Percentiles rank a stretch among this genome's conserved stretches.
Evolutionary conservation across 2,888 invertebrate species (phyloP).

Genomic region (Stratiomys singularior): DNA sequence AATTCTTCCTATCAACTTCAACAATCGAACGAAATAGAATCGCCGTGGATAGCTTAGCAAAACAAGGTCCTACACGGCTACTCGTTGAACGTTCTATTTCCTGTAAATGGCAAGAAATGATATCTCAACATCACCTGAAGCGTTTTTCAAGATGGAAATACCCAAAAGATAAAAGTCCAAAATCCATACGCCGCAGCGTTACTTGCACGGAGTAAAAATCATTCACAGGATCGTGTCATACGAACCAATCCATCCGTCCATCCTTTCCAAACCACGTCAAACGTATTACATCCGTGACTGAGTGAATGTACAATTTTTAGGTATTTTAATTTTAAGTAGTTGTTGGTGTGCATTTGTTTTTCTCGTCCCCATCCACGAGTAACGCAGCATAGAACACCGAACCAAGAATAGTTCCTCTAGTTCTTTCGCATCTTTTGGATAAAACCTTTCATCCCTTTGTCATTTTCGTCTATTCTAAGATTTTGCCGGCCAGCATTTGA

Average conservation of each 20-base stretch:
- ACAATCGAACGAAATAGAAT: not conserved
- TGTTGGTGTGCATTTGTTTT: no score
- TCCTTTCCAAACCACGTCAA: not conserved
- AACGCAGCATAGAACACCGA: no score
- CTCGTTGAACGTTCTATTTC: not conserved
- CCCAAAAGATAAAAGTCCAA: slow-evolving; percentile 1
- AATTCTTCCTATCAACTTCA: slow-evolving; percentile 3
- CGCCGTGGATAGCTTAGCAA: not conserved
- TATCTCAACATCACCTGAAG: slow-evolving; percentile 17
- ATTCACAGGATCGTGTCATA: slow-evolving; percentile 25
- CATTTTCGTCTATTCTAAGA: slow-evolving; percentile 32
- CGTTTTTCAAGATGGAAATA: slow-evolving; percentile 25
- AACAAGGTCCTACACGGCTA: not conserved
- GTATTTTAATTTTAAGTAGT: not conserved
- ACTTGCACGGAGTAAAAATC: slow-evolving; percentile 11
- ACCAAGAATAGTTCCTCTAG: not conserved
- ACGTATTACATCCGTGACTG: not conserved
- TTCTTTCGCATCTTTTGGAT: slow-evolving; percentile 2
- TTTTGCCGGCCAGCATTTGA: slow-evolving; percentile 34
- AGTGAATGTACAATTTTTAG: not conserved
- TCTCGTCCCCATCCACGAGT: no score
- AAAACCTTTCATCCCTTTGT: slow-evolving; percentile 45
- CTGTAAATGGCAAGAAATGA: slow-evolving; percentile 21
- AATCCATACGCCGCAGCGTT: slow-evolving; percentile 28
- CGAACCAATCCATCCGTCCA: no score